Conservation (phyloP, 2,113 vertebrate genomes). For the Calypte anna region DNA sequence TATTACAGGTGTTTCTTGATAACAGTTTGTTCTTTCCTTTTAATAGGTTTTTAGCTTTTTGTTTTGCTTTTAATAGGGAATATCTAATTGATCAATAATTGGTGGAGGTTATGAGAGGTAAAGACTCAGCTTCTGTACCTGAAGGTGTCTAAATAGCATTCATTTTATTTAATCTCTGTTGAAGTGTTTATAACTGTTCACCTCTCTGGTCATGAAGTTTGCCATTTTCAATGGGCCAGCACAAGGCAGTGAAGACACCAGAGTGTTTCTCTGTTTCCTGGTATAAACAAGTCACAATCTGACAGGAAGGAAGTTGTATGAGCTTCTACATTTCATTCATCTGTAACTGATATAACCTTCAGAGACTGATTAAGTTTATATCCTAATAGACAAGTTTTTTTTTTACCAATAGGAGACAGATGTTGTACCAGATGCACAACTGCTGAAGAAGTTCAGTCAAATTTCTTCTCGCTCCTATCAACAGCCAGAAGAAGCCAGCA, state of each 20-base stretch:
- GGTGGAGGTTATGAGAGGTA: not conserved
- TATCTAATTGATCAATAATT: not conserved
- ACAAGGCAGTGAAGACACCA: not conserved
- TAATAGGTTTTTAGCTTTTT: not conserved
- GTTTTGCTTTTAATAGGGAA: not conserved
- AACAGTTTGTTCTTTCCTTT: not conserved
- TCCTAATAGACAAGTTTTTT: not conserved
- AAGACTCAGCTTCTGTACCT: not conserved
- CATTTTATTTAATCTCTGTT: not conserved
- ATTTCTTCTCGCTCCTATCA: slow-evolving; percentile 68
- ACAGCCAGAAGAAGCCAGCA: not conserved
- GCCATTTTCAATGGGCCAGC: not conserved
- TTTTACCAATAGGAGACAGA: slow-evolving; percentile 84
- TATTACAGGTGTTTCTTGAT: not conserved
- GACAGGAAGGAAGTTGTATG: not conserved
- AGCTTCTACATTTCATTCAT: not conserved
- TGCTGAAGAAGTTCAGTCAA: slow-evolving; percentile 82
- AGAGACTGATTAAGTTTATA: not conserved
- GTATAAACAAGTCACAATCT: not conserved
- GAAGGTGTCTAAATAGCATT: not conserved
- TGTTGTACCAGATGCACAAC: slow-evolving; percentile 85
- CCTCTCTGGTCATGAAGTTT: not conserved
- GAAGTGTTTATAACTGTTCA: not conserved
- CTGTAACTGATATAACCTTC: not conserved
- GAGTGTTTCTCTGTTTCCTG: not conserved